Evolutionary conservation across 2,113 vertebrate species (phyloP).

Genomic region (Tenrec ecaudatus): DNA sequence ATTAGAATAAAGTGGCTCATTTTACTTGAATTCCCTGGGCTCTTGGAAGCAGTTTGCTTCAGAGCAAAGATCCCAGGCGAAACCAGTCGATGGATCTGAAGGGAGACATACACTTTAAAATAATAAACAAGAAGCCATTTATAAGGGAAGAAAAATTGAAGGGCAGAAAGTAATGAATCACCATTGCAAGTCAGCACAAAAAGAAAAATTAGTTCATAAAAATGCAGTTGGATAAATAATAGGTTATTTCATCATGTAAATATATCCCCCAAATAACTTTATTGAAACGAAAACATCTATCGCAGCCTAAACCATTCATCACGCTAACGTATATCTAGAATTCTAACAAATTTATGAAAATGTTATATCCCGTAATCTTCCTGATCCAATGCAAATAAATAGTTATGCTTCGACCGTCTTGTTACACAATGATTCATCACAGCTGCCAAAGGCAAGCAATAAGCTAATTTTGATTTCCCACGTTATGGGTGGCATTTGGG

Average conservation of each 20-base stretch:
- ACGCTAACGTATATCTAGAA: constrained; percentile 83
- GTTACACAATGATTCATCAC: constrained; percentile 87
- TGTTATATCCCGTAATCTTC: constrained; percentile 86
- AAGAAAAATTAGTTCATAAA: constrained; percentile 85
- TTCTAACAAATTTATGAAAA: constrained; percentile 87
- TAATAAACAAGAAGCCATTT: constrained; percentile 77
- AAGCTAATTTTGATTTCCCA: constrained; percentile 83
- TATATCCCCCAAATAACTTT: constrained; percentile 84
- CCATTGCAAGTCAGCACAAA: constrained; percentile 78
- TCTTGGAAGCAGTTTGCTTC: constrained; percentile 50
- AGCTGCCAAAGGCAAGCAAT: constrained; percentile 77
- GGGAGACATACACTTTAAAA: constrained; percentile 59
- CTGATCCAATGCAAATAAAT: constrained; percentile 87
- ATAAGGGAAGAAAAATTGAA: constrained; percentile 80
- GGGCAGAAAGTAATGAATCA: constrained; percentile 80
- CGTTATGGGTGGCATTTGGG: constrained; percentile 72
- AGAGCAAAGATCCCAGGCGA: background rate
- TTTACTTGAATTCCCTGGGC: constrained; percentile 42
- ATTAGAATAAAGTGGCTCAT: constrained; percentile 21
- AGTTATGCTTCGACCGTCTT: constrained; percentile 81
- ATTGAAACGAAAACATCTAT: constrained; percentile 85
- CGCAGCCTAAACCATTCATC: constrained; percentile 82
- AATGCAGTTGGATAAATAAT: constrained; percentile 86
- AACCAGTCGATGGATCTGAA: constrained; percentile 64
- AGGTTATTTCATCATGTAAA: constrained; percentile 86